Evolutionary conservation across 2,797 vertebrate genomes (phyloP), one percentile per base, ranked within the genome.

Genomic region (Sebastes dallii): DNA sequence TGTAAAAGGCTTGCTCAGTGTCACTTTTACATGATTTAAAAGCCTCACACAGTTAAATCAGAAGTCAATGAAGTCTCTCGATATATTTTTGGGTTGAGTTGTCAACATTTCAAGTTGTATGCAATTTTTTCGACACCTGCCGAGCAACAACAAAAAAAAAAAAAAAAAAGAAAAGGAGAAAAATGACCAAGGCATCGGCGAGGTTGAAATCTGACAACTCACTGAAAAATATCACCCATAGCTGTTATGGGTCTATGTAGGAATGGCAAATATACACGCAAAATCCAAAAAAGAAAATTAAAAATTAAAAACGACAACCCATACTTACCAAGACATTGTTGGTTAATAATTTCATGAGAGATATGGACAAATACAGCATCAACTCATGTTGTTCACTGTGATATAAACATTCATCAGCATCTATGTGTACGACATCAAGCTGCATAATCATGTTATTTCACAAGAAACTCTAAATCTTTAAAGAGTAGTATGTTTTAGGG

Each of bases 171-270:
- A 66, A 62, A 42, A 18, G 61, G 77, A 61, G 70, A 71, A 81
- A 83, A 90, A 86, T 80, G 64, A 78, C 58, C n/a, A 27, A 72
- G 81, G 86, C 77, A 85, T 77, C 79, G 86, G 86, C 83, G 16
- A 73, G 84, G 80, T 75, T 91, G 96, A 96, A 96, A 96, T 96
- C 95, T 96, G 96, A 96, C 96, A 96, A 96, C 96, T 95, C 96
- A 96, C 95, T 92, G 94, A 96, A 96, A 96, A 96, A 96, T 96
- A 96, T 96, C 89, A 92, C 96, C 95, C 96, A 96, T 96, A 96
- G 90, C 91, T 85, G 88, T 94, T 94, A 96, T 96, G 96, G 95
- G 96, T 93, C 88, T 86, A 88, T 95, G 94, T 95, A 93, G 94
- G 91, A 92, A 96, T 96, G 94, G 91, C 90, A 95, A 87, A 94